A percentile compares a stretch with the other conserved stretches of the same genome.
Evolutionary conservation across 2,797 vertebrate species (phyloP).

Genomic region (Acropternis orthonyx): DNA sequence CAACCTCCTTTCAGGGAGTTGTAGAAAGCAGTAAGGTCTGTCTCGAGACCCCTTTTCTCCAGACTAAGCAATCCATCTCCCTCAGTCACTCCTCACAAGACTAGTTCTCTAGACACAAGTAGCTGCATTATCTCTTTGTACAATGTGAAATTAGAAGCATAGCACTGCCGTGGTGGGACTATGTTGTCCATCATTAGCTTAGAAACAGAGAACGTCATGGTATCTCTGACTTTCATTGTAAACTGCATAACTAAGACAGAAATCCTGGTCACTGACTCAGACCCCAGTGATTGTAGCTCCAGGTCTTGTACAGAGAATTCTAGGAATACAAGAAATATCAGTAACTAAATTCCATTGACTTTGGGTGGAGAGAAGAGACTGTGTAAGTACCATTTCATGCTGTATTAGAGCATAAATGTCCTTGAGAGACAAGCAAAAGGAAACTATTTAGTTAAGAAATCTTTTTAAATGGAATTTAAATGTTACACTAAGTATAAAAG

Average conservation of each 20-base stretch:
- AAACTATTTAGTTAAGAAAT: neutral
- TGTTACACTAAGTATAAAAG: neutral
- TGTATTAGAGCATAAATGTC: neutral
- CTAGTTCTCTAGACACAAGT: neutral
- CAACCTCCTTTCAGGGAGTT: neutral
- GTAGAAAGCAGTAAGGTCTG: neutral
- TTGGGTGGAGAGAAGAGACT: neutral
- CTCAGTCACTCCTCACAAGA: neutral
- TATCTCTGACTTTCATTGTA: neutral
- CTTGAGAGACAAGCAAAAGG: neutral
- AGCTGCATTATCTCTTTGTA: neutral
- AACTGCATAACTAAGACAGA: neutral
- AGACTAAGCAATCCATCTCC: neutral
- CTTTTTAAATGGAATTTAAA: neutral
- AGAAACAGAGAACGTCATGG: neutral
- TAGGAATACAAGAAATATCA: neutral
- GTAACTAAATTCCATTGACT: neutral
- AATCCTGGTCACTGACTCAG: neutral
- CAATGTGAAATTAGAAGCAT: neutral
- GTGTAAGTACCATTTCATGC: neutral
- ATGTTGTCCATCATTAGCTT: neutral
- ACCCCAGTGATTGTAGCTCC: neutral
- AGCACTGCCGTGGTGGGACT: neutral
- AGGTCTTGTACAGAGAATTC: neutral
- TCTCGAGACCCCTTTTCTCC: neutral